phyloP scores from a whole-genome alignment of 2,113 vertebrate genomes.

The Lepisosteus oculatus region DNA sequence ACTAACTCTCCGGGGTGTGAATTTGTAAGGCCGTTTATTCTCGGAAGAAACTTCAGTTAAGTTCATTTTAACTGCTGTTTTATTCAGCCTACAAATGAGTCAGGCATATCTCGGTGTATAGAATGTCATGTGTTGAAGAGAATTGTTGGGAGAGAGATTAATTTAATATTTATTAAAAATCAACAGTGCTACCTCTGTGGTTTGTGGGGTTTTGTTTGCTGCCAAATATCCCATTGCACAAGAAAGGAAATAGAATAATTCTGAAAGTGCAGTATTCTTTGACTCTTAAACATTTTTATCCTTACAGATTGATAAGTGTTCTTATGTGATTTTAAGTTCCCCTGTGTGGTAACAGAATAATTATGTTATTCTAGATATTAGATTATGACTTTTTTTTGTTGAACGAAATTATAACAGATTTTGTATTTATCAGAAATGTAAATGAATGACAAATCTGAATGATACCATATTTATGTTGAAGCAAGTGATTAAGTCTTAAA shows the following conservation, averaged over 20 bases:
- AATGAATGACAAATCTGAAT: too few species aligned
- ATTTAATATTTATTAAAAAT: constrained; percentile 5
- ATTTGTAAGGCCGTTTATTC: background rate
- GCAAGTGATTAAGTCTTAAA: too few species aligned
- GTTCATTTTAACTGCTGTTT: background rate
- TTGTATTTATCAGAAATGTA: too few species aligned
- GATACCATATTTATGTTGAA: too few species aligned
- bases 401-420: too few species aligned
- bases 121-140: background rate
- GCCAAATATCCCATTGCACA: background rate
- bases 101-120: background rate
- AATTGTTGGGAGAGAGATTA: constrained; percentile 7
- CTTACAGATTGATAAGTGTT: too few species aligned
- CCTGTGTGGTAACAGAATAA: too few species aligned
- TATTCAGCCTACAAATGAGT: background rate
- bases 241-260: background rate
- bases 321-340: too few species aligned
- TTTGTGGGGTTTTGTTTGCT: constrained; percentile 5
- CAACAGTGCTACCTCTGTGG: background rate
- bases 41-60: background rate
- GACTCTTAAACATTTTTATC: too few species aligned
- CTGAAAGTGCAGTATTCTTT: background rate
- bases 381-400: too few species aligned
- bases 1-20: constrained; percentile 15
- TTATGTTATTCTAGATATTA: too few species aligned